A percentile compares a stretch with the other conserved stretches of the same genome.
These are phyloP conservation scores for Craterocephalus amniculus DNA, from an alignment of 2,797 vertebrate species.

Conservation along the genomic window DNA sequence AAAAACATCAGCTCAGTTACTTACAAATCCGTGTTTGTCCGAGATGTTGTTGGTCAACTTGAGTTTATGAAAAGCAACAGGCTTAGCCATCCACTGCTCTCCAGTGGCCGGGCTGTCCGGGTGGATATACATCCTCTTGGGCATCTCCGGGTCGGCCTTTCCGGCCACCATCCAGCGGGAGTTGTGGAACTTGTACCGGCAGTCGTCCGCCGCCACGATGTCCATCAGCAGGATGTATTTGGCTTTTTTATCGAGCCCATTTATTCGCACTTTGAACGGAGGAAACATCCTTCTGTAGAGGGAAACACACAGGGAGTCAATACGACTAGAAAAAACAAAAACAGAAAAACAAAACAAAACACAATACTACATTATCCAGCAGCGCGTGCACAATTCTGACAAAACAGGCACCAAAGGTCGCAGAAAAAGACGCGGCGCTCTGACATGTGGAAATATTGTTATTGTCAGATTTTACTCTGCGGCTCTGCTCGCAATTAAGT, in stretches of 20 bases:
- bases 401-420: slow-evolving; percentile 2
- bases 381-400: slow-evolving; percentile 5
- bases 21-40: slow-evolving; percentile 98
- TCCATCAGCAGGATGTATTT: slow-evolving; percentile 98
- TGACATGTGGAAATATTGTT: slow-evolving; percentile 28
- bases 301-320: slow-evolving; percentile 36
- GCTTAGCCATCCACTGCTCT: slow-evolving; percentile 99
- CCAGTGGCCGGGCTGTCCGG: slow-evolving; percentile 97
- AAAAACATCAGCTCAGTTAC: slow-evolving; percentile 62
- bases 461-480: slow-evolving; percentile 31
- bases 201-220: slow-evolving; percentile 97
- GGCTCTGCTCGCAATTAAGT: background rate
- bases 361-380: slow-evolving; percentile 9
- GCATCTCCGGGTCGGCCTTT: slow-evolving; percentile 98
- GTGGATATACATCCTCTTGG: slow-evolving; percentile 98
- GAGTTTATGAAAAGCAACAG: slow-evolving; percentile 97
- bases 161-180: slow-evolving; percentile 99
- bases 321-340: too few relatives aligned
- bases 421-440: background rate
- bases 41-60: slow-evolving; percentile 99
- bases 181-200: slow-evolving; percentile 98
- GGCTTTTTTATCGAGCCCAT: slow-evolving; percentile 96
- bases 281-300: slow-evolving; percentile 95
- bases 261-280: slow-evolving; percentile 96
- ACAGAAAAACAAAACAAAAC: slow-evolving; percentile 12